These are phyloP conservation scores for Lagria hirta DNA, from an alignment of 2,888 invertebrate species.

Conservation along the genomic window DNA sequence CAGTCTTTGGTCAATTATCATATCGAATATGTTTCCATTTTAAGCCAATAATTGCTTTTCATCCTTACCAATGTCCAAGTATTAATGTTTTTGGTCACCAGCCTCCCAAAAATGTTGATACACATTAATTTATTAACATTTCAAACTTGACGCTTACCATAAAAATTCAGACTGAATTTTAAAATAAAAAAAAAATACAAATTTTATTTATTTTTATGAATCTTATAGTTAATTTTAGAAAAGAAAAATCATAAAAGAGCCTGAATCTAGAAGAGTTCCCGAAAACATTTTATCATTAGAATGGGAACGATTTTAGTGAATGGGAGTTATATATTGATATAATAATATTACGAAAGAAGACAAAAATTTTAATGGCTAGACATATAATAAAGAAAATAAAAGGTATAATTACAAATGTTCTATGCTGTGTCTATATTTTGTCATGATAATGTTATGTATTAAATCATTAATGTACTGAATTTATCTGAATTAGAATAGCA, in stretches of 20 bases:
- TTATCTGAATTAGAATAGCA: slow-evolving; percentile 50
- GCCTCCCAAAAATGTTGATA: slow-evolving; percentile 48
- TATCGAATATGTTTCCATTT: slow-evolving; percentile 17
- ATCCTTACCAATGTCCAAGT: slow-evolving; percentile 19
- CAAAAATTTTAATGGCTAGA: slow-evolving; percentile 20
- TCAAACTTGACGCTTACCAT: slow-evolving; percentile 22
- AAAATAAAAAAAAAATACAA: slow-evolving; percentile 17
- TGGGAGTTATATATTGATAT: slow-evolving; percentile 10
- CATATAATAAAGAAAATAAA: slow-evolving; percentile 27
- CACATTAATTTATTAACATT: slow-evolving; percentile 7
- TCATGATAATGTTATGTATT: slow-evolving; percentile 45
- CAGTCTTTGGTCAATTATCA: slow-evolving; percentile 13
- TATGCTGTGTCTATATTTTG: slow-evolving; percentile 50
- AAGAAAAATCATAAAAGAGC: slow-evolving; percentile 12
- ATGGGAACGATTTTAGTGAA: slow-evolving; percentile 9
- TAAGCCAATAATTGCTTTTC: slow-evolving; percentile 17
- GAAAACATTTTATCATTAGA: slow-evolving; percentile 9
- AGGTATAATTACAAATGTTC: slow-evolving; percentile 49
- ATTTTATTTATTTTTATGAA: slow-evolving; percentile 27
- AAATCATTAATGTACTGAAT: slow-evolving; percentile 52
- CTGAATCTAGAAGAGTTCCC: slow-evolving; percentile 3
- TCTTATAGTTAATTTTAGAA: slow-evolving; percentile 14
- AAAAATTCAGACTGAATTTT: slow-evolving; percentile 32
- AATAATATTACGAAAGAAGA: slow-evolving; percentile 18
- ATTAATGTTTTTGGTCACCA: slow-evolving; percentile 47